Evolutionary conservation across 2,797 vertebrate species (phyloP).

Genomic region (Tenualosa ilisha): DNA sequence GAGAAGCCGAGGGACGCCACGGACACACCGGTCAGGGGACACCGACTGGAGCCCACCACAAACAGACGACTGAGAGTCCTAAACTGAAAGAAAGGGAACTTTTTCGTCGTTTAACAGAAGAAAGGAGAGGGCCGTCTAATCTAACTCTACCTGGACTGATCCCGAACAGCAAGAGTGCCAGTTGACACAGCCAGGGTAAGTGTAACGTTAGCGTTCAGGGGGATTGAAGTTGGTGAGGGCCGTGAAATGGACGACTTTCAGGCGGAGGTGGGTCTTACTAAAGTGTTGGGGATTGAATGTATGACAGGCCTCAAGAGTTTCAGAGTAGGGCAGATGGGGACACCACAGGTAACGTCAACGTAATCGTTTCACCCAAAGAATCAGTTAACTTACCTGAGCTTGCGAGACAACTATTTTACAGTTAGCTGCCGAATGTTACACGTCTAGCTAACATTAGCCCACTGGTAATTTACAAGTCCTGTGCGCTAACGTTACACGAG

Average conservation of each 20-base stretch:
- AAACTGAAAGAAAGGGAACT: conserved; percentile 56
- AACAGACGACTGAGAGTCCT: conserved; percentile 63
- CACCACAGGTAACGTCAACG: conserved; percentile 45
- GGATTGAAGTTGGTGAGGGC: conserved; percentile 79
- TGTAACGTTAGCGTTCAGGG: conserved; percentile 59
- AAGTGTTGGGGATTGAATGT: conserved; percentile 71
- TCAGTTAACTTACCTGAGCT: conserved; percentile 1
- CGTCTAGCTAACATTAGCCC: not conserved
- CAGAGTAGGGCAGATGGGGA: conserved; percentile 57
- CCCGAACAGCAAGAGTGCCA: conserved; percentile 61
- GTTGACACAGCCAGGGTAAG: conserved; percentile 75
- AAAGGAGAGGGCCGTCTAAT: conserved; percentile 67
- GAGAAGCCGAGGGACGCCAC: conserved; percentile 73
- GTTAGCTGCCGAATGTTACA: not conserved
- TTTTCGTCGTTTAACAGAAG: conserved; percentile 57
- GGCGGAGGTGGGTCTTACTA: conserved; percentile 68
- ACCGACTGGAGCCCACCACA: conserved; percentile 63
- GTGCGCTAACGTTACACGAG: not conserved
- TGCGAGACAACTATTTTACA: conserved; percentile 4
- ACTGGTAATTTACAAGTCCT: not conserved
- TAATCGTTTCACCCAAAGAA: not conserved
- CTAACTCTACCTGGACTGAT: conserved; percentile 72
- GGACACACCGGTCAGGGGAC: conserved; percentile 72
- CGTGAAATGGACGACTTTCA: conserved; percentile 76
- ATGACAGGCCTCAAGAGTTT: conserved; percentile 66